Evolutionary conservation across 2,888 invertebrate species (phyloP).

Genomic region (Drosophila nigricruria): DNA sequence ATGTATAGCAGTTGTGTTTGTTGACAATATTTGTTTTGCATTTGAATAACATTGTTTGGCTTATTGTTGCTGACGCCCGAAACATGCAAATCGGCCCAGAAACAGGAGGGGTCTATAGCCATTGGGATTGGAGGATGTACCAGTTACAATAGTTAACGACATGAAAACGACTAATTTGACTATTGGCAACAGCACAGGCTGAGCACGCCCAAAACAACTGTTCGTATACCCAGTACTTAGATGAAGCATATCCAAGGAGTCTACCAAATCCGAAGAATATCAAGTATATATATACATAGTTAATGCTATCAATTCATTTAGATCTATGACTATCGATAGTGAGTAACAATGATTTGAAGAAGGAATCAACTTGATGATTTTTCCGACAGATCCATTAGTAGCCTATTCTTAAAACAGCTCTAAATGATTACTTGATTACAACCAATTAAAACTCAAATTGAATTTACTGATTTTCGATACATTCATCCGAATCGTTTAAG

Average conservation of each 20-base stretch:
- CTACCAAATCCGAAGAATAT: not conserved
- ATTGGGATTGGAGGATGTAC: constrained; percentile 58
- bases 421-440: not conserved
- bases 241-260: not conserved
- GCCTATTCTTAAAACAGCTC: not conserved
- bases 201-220: constrained; percentile 28
- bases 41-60: constrained; percentile 63
- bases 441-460: not conserved
- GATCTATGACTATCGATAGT: not conserved
- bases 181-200: constrained; percentile 51
- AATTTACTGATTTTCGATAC: not conserved
- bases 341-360: not conserved
- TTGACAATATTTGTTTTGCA: constrained; percentile 65
- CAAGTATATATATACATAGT: not conserved
- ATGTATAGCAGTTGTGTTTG: constrained; percentile 47
- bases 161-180: constrained; percentile 75
- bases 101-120: constrained; percentile 1
- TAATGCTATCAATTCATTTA: too few relatives aligned
- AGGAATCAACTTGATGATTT: not conserved
- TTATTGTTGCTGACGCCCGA: constrained; percentile 66
- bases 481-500: not conserved
- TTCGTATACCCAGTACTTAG: constrained; percentile 13
- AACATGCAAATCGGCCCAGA: constrained; percentile 54
- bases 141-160: constrained; percentile 80
- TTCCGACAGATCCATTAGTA: not conserved